A percentile compares a stretch with the other conserved stretches of the same genome.
Conservation (phyloP, 92 coral and sea anemone genomes). For the Palythoa grandiflora region DNA sequence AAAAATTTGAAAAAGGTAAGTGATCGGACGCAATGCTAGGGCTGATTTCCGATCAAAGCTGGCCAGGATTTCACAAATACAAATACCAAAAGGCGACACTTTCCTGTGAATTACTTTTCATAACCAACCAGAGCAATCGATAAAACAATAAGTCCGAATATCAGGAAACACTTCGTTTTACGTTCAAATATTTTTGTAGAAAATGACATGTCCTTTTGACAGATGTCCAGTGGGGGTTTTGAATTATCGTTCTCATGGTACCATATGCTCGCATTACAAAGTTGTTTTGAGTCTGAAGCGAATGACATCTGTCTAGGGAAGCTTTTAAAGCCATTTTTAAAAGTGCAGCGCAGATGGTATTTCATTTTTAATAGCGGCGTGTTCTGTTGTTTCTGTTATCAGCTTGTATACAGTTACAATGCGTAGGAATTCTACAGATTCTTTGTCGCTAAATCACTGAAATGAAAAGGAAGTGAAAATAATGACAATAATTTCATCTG, state of each 20-base stretch:
- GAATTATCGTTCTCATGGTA: neutral
- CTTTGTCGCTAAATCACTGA: slow-evolving; percentile 15
- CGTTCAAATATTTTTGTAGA: neutral
- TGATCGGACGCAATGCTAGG: neutral
- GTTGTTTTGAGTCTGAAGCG: neutral
- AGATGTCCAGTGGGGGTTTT: no score
- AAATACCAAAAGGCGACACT: neutral
- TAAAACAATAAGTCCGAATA: neutral
- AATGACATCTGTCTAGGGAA: slow-evolving; percentile 22
- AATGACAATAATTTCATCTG: neutral
- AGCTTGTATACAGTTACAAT: slow-evolving; percentile 23
- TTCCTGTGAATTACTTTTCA: neutral
- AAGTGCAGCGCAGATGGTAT: slow-evolving; percentile 23
- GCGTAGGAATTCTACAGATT: slow-evolving; percentile 22
- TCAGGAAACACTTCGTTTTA: slow-evolving; percentile 14
- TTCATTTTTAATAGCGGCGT: slow-evolving; percentile 24
- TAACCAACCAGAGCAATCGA: neutral
- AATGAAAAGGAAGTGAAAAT: neutral
- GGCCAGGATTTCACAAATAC: neutral
- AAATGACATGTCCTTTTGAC: neutral
- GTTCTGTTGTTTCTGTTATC: slow-evolving; percentile 24
- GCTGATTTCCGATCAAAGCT: neutral
- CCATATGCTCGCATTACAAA: slow-evolving; percentile 10
- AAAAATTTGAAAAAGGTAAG: neutral
- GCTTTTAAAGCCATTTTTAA: neutral